Evolutionary conservation across 1,140 invertebrate genomes (phyloP), one percentile per base, ranked within the genome.

Genomic region (Euura lappo): DNA sequence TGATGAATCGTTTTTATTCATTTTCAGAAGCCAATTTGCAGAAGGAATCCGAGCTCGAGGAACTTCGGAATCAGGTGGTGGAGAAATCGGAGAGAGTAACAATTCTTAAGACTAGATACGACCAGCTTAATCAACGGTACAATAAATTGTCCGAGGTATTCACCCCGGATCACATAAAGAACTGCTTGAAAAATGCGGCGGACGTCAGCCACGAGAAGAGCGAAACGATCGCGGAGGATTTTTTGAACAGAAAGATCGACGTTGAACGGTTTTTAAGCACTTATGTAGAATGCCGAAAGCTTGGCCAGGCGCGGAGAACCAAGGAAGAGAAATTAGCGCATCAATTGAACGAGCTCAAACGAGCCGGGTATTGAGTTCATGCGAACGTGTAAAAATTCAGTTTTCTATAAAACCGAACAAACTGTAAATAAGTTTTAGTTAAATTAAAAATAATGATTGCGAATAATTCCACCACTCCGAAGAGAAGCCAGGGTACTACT

Each of bases 241-340:
- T 95, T 86, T 83, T 95, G 8, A 90, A 91, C 79, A 91, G 93
- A 11, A 91, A 93, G 77, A 91, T 95, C 65, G 92, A 94, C 81
- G 92, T 94, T 7, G 93, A 95, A 75, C 90, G 89, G 45, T 95
- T 95, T 84, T 82, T 95, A 44, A 88, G 89, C 47, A 90, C 90
- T 28, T 95, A 94, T 79, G 89, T 93, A 4, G 90, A 92, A 79
- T 92, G 91, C 73, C 87, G 93, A 76, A 92, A 91, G 68, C 78
- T 93, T 6, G 93, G 93, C 3, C 92, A 94, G 77, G 90, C 90
- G 10, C 88, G 94, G 68, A 90, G 93, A 79, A 93, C 93, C 4
- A 93, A 94, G 81, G 93, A 95, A 78, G 94, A 95, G 78, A 91
- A 94, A 75, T 81, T 95, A 28, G 90, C 91, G 2, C 91, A 93